These are phyloP conservation scores for Acrossocheilus fasciatus DNA, from an alignment of 2,797 vertebrate genomes.

Conservation along the genomic window DNA sequence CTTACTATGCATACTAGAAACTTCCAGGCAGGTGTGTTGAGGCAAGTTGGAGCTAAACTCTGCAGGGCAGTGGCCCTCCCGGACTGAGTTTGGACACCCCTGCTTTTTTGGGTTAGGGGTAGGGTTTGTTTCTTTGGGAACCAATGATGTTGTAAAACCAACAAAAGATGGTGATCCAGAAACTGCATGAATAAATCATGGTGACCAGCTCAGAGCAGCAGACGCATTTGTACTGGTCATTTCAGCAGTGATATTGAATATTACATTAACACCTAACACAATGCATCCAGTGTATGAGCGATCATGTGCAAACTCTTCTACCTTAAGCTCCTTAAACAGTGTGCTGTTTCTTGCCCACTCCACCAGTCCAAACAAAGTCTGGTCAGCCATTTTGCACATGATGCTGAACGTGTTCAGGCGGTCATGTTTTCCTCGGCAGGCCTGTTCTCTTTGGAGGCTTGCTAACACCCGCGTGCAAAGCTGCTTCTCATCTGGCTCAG, in stretches of 20 bases:
- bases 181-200: not conserved
- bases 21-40: too few species aligned
- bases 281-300: not conserved
- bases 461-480: slow-evolving; percentile 79
- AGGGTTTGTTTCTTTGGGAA: not conserved
- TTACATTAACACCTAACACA: not conserved
- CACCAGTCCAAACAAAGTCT: slow-evolving; percentile 83
- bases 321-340: slow-evolving; percentile 85
- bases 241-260: not conserved
- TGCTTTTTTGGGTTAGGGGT: too few species aligned
- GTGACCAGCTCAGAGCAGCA: not conserved
- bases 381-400: slow-evolving; percentile 87
- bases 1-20: too few species aligned
- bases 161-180: not conserved
- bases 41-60: not conserved
- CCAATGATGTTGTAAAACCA: not conserved
- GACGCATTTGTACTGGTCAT: not conserved
- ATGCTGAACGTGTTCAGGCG: slow-evolving; percentile 84
- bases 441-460: slow-evolving; percentile 80
- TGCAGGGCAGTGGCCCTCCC: not conserved
- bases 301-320: slow-evolving; percentile 52
- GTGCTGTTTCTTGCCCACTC: slow-evolving; percentile 83
- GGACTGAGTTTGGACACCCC: not conserved
- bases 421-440: slow-evolving; percentile 82
- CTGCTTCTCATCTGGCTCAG: slow-evolving; percentile 80